Percentiles rank a stretch among this genome's conserved stretches.
Conservation (phyloP, 2,113 vertebrate species). For the Myotis brandtii region DNA sequence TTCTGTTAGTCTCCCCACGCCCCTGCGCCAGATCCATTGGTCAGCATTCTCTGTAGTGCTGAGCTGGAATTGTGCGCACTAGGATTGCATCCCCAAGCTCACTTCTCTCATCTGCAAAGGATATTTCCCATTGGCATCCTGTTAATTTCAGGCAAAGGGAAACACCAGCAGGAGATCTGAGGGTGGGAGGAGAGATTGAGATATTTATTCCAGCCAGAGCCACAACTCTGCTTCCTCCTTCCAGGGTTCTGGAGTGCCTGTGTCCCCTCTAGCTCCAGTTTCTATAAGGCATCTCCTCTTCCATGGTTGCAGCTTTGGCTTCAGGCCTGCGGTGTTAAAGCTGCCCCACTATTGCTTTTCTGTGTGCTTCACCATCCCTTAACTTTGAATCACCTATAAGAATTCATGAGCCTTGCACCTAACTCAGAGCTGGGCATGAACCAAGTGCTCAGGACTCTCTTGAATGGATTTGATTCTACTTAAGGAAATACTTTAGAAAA, state of each 20-base stretch:
- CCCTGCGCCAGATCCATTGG: neutral
- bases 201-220: neutral
- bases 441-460: neutral
- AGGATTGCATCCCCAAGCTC: neutral
- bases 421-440: neutral
- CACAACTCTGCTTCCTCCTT: neutral
- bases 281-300: neutral
- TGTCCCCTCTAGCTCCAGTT: neutral
- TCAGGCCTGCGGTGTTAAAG: neutral
- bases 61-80: neutral
- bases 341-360: neutral
- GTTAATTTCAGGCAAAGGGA: neutral
- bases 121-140: neutral
- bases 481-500: neutral
- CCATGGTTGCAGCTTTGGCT: neutral
- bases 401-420: neutral
- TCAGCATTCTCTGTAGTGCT: neutral
- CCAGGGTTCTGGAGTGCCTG: neutral
- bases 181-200: neutral
- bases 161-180: neutral
- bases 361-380: neutral
- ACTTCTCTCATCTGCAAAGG: neutral
- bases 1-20: neutral
- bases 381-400: neutral
- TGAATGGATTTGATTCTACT: neutral